These are phyloP conservation scores for Phyllotis vaccarum DNA, from an alignment of 2,797 vertebrate species.

Conservation along the genomic window DNA sequence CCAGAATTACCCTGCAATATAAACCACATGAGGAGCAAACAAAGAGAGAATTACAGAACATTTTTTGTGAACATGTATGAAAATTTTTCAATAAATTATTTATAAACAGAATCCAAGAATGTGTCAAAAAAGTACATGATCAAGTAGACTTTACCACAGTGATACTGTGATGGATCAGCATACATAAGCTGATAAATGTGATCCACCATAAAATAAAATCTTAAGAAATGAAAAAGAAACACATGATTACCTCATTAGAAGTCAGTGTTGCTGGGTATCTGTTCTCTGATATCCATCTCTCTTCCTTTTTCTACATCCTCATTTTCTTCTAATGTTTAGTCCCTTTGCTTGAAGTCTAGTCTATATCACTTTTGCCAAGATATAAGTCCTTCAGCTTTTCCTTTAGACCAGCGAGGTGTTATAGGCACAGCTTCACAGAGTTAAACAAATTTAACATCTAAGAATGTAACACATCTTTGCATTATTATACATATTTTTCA, in stretches of 20 bases:
- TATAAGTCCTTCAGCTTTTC: no score
- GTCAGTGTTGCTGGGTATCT: no score
- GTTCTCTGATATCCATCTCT: no score
- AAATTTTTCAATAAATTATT: not conserved
- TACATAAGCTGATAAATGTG: not conserved
- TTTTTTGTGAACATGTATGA: not conserved
- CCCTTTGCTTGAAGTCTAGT: no score
- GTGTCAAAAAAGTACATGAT: not conserved
- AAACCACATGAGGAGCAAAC: not conserved
- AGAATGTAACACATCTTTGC: no score
- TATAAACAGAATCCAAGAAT: not conserved
- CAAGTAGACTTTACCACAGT: not conserved
- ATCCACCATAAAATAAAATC: not conserved
- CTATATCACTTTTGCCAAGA: no score
- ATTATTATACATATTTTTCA: no score
- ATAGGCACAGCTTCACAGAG: no score
- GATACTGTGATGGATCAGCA: not conserved
- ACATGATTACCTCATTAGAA: not conserved
- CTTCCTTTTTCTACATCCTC: no score
- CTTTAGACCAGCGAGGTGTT: no score
- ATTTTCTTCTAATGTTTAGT: no score
- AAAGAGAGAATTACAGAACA: not conserved
- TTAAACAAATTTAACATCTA: no score
- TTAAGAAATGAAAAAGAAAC: not conserved
- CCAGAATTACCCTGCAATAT: not conserved